Evolutionary conservation across 1,140 invertebrate species (phyloP).

Genomic region (Cydia amplana): DNA sequence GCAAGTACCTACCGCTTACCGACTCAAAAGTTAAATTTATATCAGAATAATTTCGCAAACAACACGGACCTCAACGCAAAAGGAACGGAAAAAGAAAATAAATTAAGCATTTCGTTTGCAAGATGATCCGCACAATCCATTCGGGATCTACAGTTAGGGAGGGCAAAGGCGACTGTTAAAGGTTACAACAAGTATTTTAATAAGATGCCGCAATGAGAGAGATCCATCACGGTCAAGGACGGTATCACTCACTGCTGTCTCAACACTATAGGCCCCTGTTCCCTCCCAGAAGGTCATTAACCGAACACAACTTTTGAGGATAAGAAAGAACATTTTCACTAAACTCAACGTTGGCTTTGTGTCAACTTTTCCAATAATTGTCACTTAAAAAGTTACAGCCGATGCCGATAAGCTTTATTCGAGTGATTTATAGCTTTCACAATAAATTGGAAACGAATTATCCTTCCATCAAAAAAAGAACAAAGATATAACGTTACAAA

Average conservation of each 20-base stretch:
- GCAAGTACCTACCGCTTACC: too few relatives aligned
- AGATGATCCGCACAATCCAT: constrained; percentile 24
- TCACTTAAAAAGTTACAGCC: constrained; percentile 28
- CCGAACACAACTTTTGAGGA: not conserved
- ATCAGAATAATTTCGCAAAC: constrained; percentile 23
- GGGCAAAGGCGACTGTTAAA: constrained; percentile 12
- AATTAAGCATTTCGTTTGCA: constrained; percentile 33
- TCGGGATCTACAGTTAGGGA: constrained; percentile 27
- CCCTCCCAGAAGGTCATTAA: constrained; percentile 41
- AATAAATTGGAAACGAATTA: constrained; percentile 8
- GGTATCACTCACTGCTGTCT: constrained; percentile 49
- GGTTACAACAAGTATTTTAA: constrained; percentile 39
- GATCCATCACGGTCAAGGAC: constrained; percentile 51
- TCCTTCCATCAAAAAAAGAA: not conserved
- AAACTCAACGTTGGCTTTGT: constrained; percentile 10
- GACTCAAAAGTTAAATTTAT: constrained; percentile 9
- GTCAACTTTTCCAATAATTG: constrained; percentile 31
- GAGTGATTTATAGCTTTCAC: constrained; percentile 14
- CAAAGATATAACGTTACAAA: not conserved
- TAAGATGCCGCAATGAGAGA: constrained; percentile 40
- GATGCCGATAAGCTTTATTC: constrained; percentile 23
- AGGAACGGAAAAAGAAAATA: constrained; percentile 11
- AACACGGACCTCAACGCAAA: not conserved
- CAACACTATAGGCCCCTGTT: constrained; percentile 41
- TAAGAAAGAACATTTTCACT: constrained; percentile 17